phyloP scores from a whole-genome alignment of 2,797 vertebrate species.

The Peromyscus aztecus region DNA sequence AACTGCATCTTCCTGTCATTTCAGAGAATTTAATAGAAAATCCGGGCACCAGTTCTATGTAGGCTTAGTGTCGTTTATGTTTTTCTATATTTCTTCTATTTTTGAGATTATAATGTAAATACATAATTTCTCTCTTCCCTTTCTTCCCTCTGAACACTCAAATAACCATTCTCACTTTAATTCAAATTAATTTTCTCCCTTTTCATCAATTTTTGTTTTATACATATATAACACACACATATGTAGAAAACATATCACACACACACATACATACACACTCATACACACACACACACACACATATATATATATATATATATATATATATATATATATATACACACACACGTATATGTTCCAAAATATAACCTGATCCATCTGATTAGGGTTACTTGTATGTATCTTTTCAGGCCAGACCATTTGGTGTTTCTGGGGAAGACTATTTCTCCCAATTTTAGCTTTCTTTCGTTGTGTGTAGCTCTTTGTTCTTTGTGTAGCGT shows the following conservation, averaged over 20 bases:
- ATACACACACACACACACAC: no score
- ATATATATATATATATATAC: no score
- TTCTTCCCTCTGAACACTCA: neutral
- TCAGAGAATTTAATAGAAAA: neutral
- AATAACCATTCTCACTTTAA: neutral
- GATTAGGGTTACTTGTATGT: neutral
- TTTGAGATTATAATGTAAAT: neutral
- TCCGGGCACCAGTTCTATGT: neutral
- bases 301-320: no score
- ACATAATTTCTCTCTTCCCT: neutral
- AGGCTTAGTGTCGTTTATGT: neutral
- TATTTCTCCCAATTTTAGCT: neutral
- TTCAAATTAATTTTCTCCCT: neutral
- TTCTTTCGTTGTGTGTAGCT: neutral
- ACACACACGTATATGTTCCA: neutral
- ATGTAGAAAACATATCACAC: no score
- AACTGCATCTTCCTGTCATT: neutral
- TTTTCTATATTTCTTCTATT: neutral
- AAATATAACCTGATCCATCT: neutral
- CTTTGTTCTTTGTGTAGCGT: neutral
- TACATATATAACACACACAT: no score
- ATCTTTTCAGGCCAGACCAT: neutral
- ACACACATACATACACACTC: no score
- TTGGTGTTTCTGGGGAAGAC: neutral
- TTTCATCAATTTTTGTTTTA: neutral